Evolutionary conservation across 2,113 vertebrate species (phyloP).

Genomic region (Callipepla squamata): DNA sequence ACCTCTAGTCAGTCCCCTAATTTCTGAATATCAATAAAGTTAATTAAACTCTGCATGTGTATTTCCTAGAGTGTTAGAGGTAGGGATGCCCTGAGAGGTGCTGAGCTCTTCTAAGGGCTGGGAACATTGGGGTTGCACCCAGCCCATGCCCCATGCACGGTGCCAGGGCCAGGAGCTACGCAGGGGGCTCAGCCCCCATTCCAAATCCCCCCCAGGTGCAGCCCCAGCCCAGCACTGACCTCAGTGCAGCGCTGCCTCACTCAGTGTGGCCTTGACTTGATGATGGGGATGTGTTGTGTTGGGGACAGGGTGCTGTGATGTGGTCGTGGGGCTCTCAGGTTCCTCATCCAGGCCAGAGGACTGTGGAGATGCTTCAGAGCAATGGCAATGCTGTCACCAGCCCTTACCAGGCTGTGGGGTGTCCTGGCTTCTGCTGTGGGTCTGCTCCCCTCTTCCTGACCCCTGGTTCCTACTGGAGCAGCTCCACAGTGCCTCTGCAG

Average conservation of each 20-base stretch:
- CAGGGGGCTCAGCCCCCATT: accelerated
- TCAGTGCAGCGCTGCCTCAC: accelerated
- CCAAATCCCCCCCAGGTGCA: background rate
- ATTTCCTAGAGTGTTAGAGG: slow-evolving; percentile 47
- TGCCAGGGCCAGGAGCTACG: background rate
- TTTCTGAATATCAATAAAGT: slow-evolving; percentile 91
- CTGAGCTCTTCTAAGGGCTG: background rate
- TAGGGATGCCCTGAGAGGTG: slow-evolving; percentile 16
- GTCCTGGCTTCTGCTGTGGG: accelerated
- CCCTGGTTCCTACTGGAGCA: accelerated
- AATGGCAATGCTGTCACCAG: background rate
- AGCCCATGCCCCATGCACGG: accelerated
- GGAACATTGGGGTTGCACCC: accelerated
- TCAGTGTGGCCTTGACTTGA: background rate
- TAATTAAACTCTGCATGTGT: slow-evolving; percentile 85
- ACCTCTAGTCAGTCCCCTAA: slow-evolving; percentile 85
- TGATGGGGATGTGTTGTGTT: background rate
- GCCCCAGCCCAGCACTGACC: background rate
- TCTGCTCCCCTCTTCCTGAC: background rate
- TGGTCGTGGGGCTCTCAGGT: accelerated
- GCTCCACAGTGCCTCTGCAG: accelerated
- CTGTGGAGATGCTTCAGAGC: accelerated
- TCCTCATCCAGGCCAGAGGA: background rate
- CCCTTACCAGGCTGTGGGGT: background rate
- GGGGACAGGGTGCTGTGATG: background rate